phyloP scores from a whole-genome alignment of 2,113 vertebrate species.

The Aegotheles bennettii region DNA sequence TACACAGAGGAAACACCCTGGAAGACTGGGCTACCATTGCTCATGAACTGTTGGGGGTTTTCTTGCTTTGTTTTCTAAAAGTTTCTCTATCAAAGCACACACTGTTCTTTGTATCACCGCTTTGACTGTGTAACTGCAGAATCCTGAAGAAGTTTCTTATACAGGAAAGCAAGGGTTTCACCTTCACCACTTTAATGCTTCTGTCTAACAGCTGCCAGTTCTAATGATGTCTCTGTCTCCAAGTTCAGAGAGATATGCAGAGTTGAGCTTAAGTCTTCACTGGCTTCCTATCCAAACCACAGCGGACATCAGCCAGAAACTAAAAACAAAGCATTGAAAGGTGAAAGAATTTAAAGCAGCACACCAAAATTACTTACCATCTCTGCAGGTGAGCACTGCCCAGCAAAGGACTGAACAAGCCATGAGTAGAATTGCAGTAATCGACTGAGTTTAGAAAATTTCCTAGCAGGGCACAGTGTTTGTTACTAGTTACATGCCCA shows the following conservation, averaged over 20 bases:
- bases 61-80: background rate
- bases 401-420: background rate
- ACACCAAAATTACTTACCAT: background rate
- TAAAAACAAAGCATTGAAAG: background rate
- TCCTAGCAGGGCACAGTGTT: background rate
- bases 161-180: background rate
- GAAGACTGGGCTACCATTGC: background rate
- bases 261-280: background rate
- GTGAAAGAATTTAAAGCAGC: background rate
- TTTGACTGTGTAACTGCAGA: background rate
- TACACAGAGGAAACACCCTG: background rate
- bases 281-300: background rate
- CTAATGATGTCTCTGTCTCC: background rate
- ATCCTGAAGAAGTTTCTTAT: background rate
- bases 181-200: background rate
- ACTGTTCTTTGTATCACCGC: background rate
- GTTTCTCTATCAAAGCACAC: background rate
- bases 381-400: background rate
- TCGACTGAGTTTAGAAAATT: background rate
- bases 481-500: background rate
- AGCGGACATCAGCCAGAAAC: background rate
- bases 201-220: background rate
- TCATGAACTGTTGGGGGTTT: background rate
- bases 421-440: fast-evolving
- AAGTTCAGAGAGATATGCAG: background rate